Evolutionary conservation across 2,797 vertebrate species (phyloP), one percentile per base, ranked within the genome.

Genomic region (Numenius phaeopus): DNA sequence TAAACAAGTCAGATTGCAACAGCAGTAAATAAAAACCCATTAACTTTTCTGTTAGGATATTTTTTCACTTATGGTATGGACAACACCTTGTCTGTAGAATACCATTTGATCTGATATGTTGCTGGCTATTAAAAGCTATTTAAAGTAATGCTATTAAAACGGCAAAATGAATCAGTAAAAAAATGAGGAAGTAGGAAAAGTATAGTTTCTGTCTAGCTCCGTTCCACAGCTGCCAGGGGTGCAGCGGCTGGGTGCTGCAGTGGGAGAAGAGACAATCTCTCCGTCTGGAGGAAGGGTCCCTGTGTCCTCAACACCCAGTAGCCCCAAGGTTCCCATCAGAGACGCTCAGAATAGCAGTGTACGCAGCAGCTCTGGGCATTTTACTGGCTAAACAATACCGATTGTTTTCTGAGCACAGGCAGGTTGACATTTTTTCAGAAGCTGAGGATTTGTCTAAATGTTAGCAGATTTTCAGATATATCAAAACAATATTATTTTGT

Each of bases 171-270:
- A 57, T 72, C 59, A 14, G 16, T 11, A 19, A 7, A 2, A 1
- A 7, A 32, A 5, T 0, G 1, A 11, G 82, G 39, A 5, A n/a
- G 5, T 0, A 2, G 32, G 2, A 8, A 0, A 7, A 18, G 21
- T 6, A 13, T 20, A 44, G 30, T 12, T 10, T 70, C 54, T 50
- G 55, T 5, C 3, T 1, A 2, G 22, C 32, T 23, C 5, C 1
- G 1, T 16, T 5, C 29, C 6, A 9, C 4, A 30, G 69, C 61
- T 57, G 67, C 61, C 39, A 12, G 52, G 14, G 20, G 8, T 14
- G 21, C 46, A 22, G 71, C 3, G 5, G 40, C 78, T 8, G 40
- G 8, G 23, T 29, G 47, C 49, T 10, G 0, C 39, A 27, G 30
- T 30, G 65, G 61, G 23, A 6, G 22, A 13, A 34, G 22, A 20